Evolutionary conservation across 2,888 invertebrate species (phyloP).

Genomic region (Dendrolimus pini): DNA sequence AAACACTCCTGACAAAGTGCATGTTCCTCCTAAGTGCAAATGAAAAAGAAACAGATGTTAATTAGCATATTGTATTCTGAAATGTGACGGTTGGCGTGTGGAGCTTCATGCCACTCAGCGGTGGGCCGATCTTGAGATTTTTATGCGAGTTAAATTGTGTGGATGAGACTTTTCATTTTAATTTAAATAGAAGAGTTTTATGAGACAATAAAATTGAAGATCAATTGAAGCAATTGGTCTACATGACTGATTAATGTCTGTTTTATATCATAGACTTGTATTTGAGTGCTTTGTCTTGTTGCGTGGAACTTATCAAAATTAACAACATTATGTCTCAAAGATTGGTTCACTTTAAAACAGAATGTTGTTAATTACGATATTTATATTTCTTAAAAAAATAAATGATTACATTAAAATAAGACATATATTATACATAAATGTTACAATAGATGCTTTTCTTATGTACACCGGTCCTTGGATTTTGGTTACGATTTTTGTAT

Average conservation of each 20-base stretch:
- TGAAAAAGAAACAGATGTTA: slow-evolving; percentile 63
- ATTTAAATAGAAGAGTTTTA: not conserved
- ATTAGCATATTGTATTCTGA: slow-evolving; percentile 76
- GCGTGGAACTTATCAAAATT: not conserved
- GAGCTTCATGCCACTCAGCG: slow-evolving; percentile 62
- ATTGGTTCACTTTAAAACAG: no score
- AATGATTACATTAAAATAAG: no score
- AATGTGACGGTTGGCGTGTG: slow-evolving; percentile 70
- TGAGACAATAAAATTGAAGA: not conserved
- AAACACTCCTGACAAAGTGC: slow-evolving; percentile 4
- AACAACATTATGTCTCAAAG: no score
- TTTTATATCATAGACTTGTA: not conserved
- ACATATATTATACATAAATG: no score
- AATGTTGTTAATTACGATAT: no score
- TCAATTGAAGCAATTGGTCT: not conserved
- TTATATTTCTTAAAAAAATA: no score
- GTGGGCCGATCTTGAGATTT: slow-evolving; percentile 53
- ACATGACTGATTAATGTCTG: not conserved
- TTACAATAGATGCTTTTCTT: no score
- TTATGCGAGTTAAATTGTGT: slow-evolving; percentile 41
- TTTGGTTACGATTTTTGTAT: no score
- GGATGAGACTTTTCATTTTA: slow-evolving; percentile 34
- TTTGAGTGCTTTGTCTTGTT: not conserved
- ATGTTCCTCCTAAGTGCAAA: slow-evolving; percentile 23
- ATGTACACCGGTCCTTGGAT: no score